Base-by-base conservation (phyloP, 2,113 vertebrate genomes). In the Rhadina sibilatrix region DNA sequence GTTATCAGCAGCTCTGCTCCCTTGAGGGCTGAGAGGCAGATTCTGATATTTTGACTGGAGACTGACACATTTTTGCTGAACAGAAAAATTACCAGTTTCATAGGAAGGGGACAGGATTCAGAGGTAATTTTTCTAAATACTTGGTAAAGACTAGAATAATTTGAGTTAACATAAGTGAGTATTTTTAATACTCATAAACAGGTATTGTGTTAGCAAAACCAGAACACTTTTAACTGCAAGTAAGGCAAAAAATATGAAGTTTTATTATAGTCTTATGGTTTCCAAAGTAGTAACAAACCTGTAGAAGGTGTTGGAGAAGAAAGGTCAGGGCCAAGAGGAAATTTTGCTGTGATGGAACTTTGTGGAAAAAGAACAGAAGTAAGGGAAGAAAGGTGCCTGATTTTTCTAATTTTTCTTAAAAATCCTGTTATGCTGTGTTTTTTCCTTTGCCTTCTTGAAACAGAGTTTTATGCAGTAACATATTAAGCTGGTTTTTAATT, bases 371-470 rank as follows among this genome's bases (percentile, higher is more conserved):
- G 28, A 53, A 8, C 5, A 74, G 42, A 50, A 65, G 22, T 53
- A 56, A n/a, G 1, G 4, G 3, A 24, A 33, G 27, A 2, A 2
- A 3, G 1, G 3, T 42, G 21, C 28, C 3, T n/a, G 23, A 33
- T 24, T 71, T 53, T 47, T 59, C 7, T 20, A 18, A 3, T 11
- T 49, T 53, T 54, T 24, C 14, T 11, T 14, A 3, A 57, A 53
- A 56, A 57, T 25, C 1, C 8, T 70, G 1, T 15, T 59, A 15
- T 0, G 2, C 6, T 52, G 3, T 1, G 1, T 35, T 89, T 77
- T 78, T 78, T 75, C 11, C 3, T 74, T 78, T 10, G 1, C 33
- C 5, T 16, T 42, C 23, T 46, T 65, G 60, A 46, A 87, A 46
- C 15, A 49, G 19, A 44, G 15, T 5, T 94, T 83, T 65, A 57